phyloP scores from a whole-genome alignment of 2,888 invertebrate genomes.

The Physocephala rufipes region DNA sequence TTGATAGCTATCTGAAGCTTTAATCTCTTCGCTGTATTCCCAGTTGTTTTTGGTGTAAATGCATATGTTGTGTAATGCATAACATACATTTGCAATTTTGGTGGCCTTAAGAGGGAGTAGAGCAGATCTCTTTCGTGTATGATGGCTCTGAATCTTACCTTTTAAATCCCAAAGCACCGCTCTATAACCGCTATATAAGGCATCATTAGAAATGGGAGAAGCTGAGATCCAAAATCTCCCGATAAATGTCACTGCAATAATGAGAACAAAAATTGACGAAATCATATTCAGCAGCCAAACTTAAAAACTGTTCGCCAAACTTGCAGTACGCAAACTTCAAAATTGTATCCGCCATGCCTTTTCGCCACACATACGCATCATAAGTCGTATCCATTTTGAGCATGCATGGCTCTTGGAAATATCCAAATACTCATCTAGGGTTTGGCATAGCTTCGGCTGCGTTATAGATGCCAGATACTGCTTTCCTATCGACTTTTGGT shows the following conservation, averaged over 20 bases:
- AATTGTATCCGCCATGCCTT: background rate
- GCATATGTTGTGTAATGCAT: no score
- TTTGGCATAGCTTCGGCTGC: background rate
- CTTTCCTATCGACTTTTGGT: conserved; percentile 3
- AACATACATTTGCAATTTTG: no score
- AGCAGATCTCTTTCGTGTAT: no score
- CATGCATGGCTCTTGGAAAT: background rate
- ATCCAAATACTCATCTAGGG: background rate
- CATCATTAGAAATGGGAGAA: no score
- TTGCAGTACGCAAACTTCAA: background rate
- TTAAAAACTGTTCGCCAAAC: background rate
- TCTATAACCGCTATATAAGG: background rate
- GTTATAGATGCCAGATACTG: background rate
- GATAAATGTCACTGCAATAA: background rate
- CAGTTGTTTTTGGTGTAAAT: no score
- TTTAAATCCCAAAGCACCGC: no score
- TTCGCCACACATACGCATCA: background rate
- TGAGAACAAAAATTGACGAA: background rate
- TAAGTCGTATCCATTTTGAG: background rate
- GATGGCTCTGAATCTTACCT: no score
- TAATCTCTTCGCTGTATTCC: no score
- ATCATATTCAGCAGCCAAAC: background rate
- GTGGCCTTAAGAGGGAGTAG: no score
- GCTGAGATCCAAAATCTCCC: background rate
- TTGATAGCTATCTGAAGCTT: no score